phyloP scores from a whole-genome alignment of 2,113 vertebrate genomes.

The Podilymbus podiceps region DNA sequence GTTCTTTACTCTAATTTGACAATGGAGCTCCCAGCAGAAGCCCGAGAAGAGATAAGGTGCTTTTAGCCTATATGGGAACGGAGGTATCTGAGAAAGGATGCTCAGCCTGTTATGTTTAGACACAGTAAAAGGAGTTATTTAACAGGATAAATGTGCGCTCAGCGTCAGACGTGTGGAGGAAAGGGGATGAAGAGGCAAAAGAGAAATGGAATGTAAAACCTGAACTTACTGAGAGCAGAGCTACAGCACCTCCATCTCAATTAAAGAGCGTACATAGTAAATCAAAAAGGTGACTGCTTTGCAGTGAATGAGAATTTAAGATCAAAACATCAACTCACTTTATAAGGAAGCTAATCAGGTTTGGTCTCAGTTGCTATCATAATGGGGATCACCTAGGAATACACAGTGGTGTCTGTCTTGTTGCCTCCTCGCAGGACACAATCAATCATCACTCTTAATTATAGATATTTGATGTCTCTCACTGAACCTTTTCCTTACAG shows the following conservation, averaged over 20 bases:
- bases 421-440: neutral
- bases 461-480: neutral
- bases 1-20: constrained; percentile 41
- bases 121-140: neutral
- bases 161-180: fast-evolving
- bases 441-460: constrained; percentile 5
- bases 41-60: neutral
- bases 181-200: neutral
- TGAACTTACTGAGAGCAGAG: neutral
- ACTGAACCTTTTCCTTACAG: neutral
- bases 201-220: constrained; percentile 1
- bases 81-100: constrained; percentile 6
- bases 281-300: constrained; percentile 31
- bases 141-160: neutral
- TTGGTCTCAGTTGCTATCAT: neutral
- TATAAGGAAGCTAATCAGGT: neutral
- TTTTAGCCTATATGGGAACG: neutral
- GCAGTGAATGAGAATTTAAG: constrained; percentile 1
- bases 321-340: neutral
- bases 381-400: constrained; percentile 8
- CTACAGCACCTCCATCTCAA: constrained; percentile 33
- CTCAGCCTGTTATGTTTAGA: neutral
- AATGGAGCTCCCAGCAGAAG: neutral
- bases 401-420: neutral
- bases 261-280: constrained; percentile 12